Conservation (phyloP, 2,113 vertebrate genomes). For the Theristicus caerulescens region DNA sequence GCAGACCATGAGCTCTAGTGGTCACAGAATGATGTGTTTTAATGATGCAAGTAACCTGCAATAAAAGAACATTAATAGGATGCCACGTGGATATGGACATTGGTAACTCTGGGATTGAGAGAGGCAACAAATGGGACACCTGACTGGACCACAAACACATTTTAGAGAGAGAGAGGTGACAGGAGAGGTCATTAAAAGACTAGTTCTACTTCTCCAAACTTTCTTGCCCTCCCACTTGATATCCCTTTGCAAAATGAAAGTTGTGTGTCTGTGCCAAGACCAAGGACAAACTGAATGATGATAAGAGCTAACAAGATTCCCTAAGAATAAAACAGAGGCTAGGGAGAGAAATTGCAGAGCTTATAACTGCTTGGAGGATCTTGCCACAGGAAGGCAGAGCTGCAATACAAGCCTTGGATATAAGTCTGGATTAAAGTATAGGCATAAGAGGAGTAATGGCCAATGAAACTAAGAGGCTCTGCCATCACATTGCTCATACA, state of each 20-base stretch:
- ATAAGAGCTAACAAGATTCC: not conserved
- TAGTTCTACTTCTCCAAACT: not conserved
- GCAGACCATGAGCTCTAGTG: not conserved
- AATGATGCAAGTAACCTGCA: not conserved
- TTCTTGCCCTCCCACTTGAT: not conserved
- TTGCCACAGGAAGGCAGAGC: not conserved
- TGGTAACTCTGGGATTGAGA: not conserved
- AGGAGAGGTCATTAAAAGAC: not conserved
- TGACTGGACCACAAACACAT: not conserved
- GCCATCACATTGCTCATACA: not conserved
- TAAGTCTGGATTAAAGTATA: not conserved
- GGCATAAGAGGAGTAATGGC: not conserved
- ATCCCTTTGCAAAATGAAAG: not conserved
- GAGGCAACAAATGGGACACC: not conserved
- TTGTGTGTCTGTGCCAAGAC: not conserved
- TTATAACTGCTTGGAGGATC: not conserved
- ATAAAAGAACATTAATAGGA: not conserved
- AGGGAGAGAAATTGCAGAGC: not conserved
- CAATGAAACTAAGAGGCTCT: not conserved
- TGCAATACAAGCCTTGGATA: not conserved
- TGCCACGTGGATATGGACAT: not conserved
- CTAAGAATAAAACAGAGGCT: not conserved
- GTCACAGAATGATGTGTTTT: not conserved
- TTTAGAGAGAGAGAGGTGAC: not conserved
- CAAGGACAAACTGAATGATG: not conserved